Percentiles rank a stretch among this genome's conserved stretches.
phyloP scores from a whole-genome alignment of 2,888 invertebrate species.

The Macaria liturata region DNA sequence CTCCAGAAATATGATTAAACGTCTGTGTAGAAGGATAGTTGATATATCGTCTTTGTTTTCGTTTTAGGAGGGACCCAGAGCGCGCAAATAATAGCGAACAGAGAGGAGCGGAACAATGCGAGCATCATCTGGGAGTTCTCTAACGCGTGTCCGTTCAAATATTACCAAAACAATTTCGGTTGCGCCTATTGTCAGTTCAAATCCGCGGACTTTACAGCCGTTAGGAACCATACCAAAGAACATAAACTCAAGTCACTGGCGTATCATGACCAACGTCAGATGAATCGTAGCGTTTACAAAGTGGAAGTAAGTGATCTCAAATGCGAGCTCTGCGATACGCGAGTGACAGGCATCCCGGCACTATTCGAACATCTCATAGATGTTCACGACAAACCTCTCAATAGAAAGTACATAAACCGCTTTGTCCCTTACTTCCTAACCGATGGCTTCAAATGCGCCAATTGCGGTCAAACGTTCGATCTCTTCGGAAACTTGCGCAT shows the following conservation, averaged over 20 bases:
- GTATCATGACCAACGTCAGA: not conserved
- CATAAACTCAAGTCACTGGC: conserved; percentile 5
- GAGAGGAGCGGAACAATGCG: conserved; percentile 56
- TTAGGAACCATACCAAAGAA: conserved; percentile 8
- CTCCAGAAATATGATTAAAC: too few species aligned
- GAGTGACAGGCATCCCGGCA: conserved; percentile 6
- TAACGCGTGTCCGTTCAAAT: conserved; percentile 67
- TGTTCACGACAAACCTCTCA: conserved; percentile 2
- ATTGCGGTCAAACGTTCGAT: conserved; percentile 2
- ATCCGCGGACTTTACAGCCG: conserved; percentile 6
- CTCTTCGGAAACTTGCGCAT: not conserved
- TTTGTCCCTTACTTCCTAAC: conserved; percentile 7
- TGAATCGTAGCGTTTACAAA: not conserved
- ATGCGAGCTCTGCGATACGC: conserved; percentile 6
- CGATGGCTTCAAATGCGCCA: conserved; percentile 3
- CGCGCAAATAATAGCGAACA: not conserved
- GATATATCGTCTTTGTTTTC: conserved; percentile 8
- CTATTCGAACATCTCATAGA: conserved; percentile 10
- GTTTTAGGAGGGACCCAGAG: conserved; percentile 7
- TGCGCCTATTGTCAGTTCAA: conserved; percentile 58
- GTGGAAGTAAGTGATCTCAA: conserved; percentile 9
- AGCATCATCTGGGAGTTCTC: conserved; percentile 64
- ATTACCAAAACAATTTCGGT: conserved; percentile 59
- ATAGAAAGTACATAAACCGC: not conserved
- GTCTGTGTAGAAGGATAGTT: not conserved